Conservation (phyloP, 2,888 invertebrate genomes). For the Blastobasis lacticolella region DNA sequence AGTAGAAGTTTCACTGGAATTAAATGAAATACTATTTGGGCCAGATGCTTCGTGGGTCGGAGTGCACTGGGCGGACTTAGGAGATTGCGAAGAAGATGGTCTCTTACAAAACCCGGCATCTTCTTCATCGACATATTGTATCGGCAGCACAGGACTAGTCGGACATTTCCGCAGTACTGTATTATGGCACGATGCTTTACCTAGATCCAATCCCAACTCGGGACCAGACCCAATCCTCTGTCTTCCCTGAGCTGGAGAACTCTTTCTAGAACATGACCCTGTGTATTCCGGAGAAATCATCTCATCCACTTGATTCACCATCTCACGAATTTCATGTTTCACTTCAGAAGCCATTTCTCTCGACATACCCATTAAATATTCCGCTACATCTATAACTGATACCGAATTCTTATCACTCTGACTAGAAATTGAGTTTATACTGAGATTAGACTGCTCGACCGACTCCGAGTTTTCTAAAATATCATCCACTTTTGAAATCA, state of each 20-base stretch:
- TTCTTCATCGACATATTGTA: conserved; percentile 46
- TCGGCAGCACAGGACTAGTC: conserved; percentile 59
- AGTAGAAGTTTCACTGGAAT: conserved; percentile 69
- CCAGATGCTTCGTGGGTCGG: conserved; percentile 62
- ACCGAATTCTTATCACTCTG: conserved; percentile 80
- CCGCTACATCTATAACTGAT: conserved; percentile 83
- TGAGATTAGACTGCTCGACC: conserved; percentile 67
- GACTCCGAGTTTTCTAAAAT: conserved; percentile 81
- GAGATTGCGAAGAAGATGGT: conserved; percentile 49
- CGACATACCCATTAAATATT: conserved; percentile 85
- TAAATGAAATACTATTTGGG: conserved; percentile 63
- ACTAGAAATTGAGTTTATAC: conserved; percentile 72
- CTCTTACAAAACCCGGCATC: conserved; percentile 38
- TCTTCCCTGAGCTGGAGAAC: conserved; percentile 64
- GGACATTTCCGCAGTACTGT: conserved; percentile 53
- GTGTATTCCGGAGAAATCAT: conserved; percentile 72
- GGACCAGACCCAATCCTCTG: conserved; percentile 60
- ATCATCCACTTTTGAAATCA: conserved; percentile 86
- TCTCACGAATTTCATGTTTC: conserved; percentile 83
- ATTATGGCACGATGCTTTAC: conserved; percentile 30
- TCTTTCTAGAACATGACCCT: conserved; percentile 47
- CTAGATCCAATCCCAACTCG: conserved; percentile 55
- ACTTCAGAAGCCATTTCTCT: conserved; percentile 86
- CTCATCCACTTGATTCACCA: conserved; percentile 82
- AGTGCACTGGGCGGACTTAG: conserved; percentile 58